Evolutionary conservation across 2,797 vertebrate species (phyloP), one percentile per base, ranked within the genome.

Genomic region (Takifugu rubripes): DNA sequence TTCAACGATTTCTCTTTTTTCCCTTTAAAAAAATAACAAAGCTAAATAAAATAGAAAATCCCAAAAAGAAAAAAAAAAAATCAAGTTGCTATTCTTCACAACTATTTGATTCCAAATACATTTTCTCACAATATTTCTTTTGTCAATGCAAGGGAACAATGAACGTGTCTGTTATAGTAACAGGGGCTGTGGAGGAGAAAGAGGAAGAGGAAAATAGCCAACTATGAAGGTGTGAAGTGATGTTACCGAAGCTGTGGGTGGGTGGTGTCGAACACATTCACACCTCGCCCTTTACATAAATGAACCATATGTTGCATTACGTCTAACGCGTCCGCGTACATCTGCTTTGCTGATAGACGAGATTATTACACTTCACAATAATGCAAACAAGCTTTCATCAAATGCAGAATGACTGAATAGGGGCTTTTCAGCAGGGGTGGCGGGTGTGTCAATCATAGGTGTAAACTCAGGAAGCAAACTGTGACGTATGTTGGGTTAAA

Each of bases 181-280:
- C 29, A 49, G 7, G 26, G 7, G 53, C 51, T 52, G 68, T 25
- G 49, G 49, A 15, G 5, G 16, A 3, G 0, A 25, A 60, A 67
- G 70, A 25, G 21, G 21, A 21, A 21, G 21, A 63, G 64, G 64
- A 78, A 78, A 40, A 40, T 2, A 33, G 31, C 65, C 64, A 11
- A 33, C 12, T n/a, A 6, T n/a, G 62, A 58, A 77, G 59, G 66
- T 81, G 74, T 65, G 24, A 72, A 27, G 56, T 52, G 36, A 60
- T 45, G 14, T 53, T 27, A 10, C 24, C 8, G 16, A 31, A 53
- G 52, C 43, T 66, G 60, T 24, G 21, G 21, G 50, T 56, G 53
- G 58, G 25, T 56, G 53, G 56, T 58, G 60, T 51, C 47, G 56
- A 56, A 56, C 51, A 10, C 62, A 61, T 72, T 76, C 36, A 73